Evolutionary conservation across 2,888 invertebrate genomes (phyloP), one percentile per base, ranked within the genome.

Genomic region (Lasioglossum calceatum): DNA sequence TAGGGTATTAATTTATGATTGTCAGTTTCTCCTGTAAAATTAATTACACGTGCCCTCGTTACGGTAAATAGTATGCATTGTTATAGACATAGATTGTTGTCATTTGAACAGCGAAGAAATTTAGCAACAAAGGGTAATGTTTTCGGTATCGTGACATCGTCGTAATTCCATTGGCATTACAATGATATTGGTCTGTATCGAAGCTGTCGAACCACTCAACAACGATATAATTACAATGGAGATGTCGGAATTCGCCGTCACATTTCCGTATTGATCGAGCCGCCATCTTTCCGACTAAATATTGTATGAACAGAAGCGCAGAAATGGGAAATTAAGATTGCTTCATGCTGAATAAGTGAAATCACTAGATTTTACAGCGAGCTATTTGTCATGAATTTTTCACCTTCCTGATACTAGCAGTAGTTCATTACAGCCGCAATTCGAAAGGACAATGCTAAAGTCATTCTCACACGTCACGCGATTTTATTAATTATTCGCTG

Each of bases 401-500:
- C 1, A 10, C n/a, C 16, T 36, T 44, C 7, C 32, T 16, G 16
- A 16, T 32, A 4, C 27, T 23, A 5, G 0, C 1, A 36, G 19
- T 61, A 16, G 4, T 36, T 70, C 19, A 8, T 81, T 10, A 27
- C 1, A 54, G 19, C 70, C 7, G n/a, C 39, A 23, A 32, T 19
- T 12, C 36, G 32, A 36, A 64, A 73, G 54, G 44, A 12, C 54
- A 36, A 23, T 27, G 44, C n/a, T 58, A 70, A 74, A 78, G 74
- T 74, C 50, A 77, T 85, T 74, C 44, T 1, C 47, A 19, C 1
- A 19, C 19, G 42, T 74, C 75, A 85, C 79, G 85, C 74, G 85
- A 85, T 61, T 42, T 79, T 85, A 79, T 85, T 79, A 85, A 79
- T 79, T 85, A 79, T 67, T 77, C 64, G 19, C 36, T 14, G 72